Evolutionary conservation across 2,797 vertebrate genomes (phyloP).

Genomic region (Cryptoblepharus egeriae): DNA sequence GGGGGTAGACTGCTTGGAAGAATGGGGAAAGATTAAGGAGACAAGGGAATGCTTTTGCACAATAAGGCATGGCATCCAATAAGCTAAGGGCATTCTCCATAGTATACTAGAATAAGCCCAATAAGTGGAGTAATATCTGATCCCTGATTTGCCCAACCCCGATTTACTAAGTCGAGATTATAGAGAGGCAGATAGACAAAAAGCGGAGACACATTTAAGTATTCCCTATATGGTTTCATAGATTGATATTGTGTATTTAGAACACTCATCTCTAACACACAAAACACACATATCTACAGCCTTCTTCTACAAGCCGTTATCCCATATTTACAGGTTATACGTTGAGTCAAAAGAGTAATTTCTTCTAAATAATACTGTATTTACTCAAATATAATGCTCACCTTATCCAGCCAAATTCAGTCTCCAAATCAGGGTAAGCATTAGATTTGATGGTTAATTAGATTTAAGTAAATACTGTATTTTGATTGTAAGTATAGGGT

Average conservation of each 20-base stretch:
- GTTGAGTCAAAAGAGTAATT: slow-evolving; percentile 45
- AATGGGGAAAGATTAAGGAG: slow-evolving; percentile 63
- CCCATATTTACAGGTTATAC: slow-evolving; percentile 22
- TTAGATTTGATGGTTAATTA: too few relatives aligned
- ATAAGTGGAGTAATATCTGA: slow-evolving; percentile 48
- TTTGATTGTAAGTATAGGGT: too few relatives aligned
- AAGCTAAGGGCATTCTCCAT: slow-evolving; percentile 33
- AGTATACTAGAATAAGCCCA: slow-evolving; percentile 52
- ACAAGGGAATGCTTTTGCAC: slow-evolving; percentile 59
- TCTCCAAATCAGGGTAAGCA: too few relatives aligned
- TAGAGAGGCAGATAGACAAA: slow-evolving; percentile 50
- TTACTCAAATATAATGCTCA: too few relatives aligned
- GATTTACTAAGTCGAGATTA: slow-evolving; percentile 66
- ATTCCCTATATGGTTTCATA: slow-evolving; percentile 67
- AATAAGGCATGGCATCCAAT: slow-evolving; percentile 29
- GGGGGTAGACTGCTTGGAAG: slow-evolving; percentile 59
- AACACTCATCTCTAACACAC: too few relatives aligned
- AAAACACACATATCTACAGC: slow-evolving; percentile 51
- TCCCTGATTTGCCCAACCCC: slow-evolving; percentile 38
- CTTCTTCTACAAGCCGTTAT: slow-evolving; percentile 48
- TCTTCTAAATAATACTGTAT: slow-evolving; percentile 35
- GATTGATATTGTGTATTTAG: not conserved
- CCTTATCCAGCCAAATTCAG: too few relatives aligned
- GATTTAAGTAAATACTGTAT: too few relatives aligned
- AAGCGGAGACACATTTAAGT: slow-evolving; percentile 43